Conservation (phyloP, 2,113 vertebrate genomes). For the Gnathonemus echidnorhynchus region DNA sequence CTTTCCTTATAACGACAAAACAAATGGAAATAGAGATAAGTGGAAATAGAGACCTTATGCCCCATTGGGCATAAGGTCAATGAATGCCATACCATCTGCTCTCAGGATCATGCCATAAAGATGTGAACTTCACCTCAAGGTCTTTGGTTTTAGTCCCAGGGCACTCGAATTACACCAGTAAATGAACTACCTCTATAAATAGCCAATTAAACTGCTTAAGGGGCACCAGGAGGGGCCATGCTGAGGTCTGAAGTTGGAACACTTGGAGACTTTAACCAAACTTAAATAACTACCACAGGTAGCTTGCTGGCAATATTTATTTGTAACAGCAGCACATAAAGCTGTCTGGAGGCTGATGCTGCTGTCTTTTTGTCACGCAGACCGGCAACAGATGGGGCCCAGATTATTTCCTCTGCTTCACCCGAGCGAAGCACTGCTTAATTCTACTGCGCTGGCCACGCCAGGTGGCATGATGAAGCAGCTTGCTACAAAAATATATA, state of each 20-base stretch:
- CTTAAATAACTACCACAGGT: not conserved
- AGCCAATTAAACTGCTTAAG: not conserved
- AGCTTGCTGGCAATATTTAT: not conserved
- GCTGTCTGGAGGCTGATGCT: not conserved
- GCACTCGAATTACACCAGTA: not conserved
- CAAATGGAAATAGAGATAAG: not conserved
- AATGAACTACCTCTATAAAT: not conserved
- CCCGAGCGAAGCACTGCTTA: conserved; percentile 37
- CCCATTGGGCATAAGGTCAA: not conserved
- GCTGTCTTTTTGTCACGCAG: conserved; percentile 32
- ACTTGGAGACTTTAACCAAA: not conserved
- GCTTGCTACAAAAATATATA: not conserved
- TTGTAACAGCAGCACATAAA: not conserved
- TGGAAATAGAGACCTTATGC: not conserved
- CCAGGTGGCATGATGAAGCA: conserved; percentile 3
- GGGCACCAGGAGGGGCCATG: not conserved
- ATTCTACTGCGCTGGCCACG: conserved; percentile 37
- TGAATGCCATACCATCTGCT: not conserved
- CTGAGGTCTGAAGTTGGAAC: not conserved
- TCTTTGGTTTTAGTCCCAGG: not conserved
- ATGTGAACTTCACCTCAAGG: not conserved
- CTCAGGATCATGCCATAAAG: not conserved
- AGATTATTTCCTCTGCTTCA: conserved; percentile 47
- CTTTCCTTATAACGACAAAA: not conserved
- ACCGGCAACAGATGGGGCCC: conserved; percentile 50